These are phyloP conservation scores for Drosophila seclusa DNA, from an alignment of 2,888 invertebrate species.

Conservation along the genomic window DNA sequence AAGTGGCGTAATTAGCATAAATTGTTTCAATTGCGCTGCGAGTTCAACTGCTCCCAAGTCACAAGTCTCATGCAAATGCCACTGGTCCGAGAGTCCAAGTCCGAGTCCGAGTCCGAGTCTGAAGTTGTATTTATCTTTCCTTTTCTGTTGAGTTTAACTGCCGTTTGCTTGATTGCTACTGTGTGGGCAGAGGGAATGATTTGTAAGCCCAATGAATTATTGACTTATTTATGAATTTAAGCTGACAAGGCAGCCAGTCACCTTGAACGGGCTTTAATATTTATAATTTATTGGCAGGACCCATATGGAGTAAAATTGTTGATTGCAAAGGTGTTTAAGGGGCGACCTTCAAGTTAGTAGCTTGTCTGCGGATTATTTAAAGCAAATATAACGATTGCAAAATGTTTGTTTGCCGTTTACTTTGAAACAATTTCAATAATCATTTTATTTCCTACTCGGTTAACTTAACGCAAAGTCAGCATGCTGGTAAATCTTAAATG, in stretches of 20 bases:
- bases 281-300: conserved; percentile 49
- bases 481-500: conserved; percentile 16
- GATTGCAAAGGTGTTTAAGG: conserved; percentile 2
- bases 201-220: conserved; percentile 65
- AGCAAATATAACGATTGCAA: neutral
- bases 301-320: conserved; percentile 40
- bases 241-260: conserved; percentile 49
- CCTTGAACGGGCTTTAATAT: conserved; percentile 64
- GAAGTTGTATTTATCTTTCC: conserved; percentile 37
- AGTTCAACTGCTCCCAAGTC: conserved; percentile 36
- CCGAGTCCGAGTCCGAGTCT: conserved; percentile 37
- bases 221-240: conserved; percentile 49
- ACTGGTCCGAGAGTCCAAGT: conserved; percentile 35
- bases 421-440: neutral
- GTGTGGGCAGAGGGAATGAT: conserved; percentile 46
- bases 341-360: conserved; percentile 15
- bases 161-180: conserved; percentile 8
- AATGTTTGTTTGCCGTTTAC: neutral
- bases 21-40: conserved; percentile 52
- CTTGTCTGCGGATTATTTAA: neutral
- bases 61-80: conserved; percentile 60
- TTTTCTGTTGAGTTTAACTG: neutral
- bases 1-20: conserved; percentile 65
- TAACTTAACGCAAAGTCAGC: neutral
- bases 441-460: neutral